phyloP scores from a whole-genome alignment of 2,797 vertebrate species.

The Pangasius larnaudii region DNA sequence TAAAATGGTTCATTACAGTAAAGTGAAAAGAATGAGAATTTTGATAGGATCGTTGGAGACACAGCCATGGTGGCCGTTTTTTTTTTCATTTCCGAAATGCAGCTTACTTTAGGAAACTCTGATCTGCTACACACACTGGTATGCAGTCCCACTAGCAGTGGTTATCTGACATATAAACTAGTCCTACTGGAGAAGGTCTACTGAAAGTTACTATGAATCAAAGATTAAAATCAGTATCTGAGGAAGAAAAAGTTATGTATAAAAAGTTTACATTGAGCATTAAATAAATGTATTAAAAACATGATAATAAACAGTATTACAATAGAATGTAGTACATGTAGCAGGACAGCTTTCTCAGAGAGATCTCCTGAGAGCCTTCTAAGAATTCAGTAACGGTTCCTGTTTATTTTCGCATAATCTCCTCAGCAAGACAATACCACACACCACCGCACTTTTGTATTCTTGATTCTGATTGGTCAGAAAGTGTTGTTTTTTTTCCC shows the following conservation, averaged over 20 bases:
- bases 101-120: neutral
- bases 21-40: neutral
- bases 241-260: neutral
- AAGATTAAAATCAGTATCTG: neutral
- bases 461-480: neutral
- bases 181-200: neutral
- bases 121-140: neutral
- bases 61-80: neutral
- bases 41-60: neutral
- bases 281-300: neutral
- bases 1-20: neutral
- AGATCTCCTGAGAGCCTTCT: neutral
- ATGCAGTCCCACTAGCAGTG: neutral
- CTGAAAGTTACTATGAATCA: neutral
- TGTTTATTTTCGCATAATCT: neutral
- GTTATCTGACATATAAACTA: neutral
- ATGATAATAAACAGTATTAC: no score
- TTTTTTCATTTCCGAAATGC: neutral
- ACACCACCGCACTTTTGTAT: neutral
- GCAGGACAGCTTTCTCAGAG: no score
- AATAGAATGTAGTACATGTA: neutral
- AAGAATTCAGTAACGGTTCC: neutral
- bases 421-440: neutral
- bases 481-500: no score
- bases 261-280: neutral